Evolutionary conservation across 2,797 vertebrate genomes (phyloP).

Genomic region (Lepus oiostolus): DNA sequence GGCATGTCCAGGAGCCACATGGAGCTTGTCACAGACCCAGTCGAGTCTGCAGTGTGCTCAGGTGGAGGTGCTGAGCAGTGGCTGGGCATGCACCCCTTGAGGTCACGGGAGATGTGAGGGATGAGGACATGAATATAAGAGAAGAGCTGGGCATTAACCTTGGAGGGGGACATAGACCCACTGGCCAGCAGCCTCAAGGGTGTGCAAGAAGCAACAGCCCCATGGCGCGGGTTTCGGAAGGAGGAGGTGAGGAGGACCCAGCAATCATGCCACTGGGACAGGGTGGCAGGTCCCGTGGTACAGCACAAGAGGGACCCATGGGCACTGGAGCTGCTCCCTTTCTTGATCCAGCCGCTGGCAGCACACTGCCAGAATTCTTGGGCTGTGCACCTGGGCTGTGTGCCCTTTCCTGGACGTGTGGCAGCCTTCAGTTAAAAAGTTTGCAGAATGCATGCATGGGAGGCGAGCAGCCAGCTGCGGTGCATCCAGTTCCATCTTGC

Average conservation of each 20-base stretch:
- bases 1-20: neutral
- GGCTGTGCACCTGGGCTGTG: neutral
- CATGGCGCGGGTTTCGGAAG: neutral
- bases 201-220: neutral
- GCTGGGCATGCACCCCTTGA: neutral
- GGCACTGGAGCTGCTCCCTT: neutral
- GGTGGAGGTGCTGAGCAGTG: neutral
- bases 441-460: neutral
- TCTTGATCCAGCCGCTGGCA: neutral
- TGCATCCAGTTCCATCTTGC: neutral
- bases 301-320: accelerated
- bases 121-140: neutral
- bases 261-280: neutral
- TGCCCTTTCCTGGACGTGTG: neutral
- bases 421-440: neutral
- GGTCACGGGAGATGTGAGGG: neutral
- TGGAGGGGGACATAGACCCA: too few species aligned
- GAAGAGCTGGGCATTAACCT: neutral
- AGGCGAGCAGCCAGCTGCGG: neutral
- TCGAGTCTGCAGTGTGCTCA: neutral
- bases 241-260: neutral
- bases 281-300: too few species aligned
- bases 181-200: too few species aligned
- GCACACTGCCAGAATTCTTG: neutral
- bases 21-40: neutral